Conservation (phyloP, 2,113 vertebrate species). For the Shinisaurus crocodilurus region DNA sequence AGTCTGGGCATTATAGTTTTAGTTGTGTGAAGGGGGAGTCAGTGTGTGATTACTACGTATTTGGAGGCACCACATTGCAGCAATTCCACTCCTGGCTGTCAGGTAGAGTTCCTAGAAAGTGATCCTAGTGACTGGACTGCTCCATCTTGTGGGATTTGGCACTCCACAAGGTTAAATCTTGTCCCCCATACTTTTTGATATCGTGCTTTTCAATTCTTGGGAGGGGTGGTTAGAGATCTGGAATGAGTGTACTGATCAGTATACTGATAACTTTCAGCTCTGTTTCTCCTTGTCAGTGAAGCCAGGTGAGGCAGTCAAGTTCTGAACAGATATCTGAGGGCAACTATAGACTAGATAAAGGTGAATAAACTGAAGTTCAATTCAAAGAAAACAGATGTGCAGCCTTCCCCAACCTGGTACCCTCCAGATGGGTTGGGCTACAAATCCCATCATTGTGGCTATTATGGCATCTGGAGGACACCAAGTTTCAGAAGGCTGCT, state of each 20-base stretch:
- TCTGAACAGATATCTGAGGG: neutral
- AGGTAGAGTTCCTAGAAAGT: neutral
- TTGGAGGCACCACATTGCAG: neutral
- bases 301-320: neutral
- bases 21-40: neutral
- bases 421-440: no score
- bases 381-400: no score
- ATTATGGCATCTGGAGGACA: no score
- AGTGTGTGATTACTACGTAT: neutral
- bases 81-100: neutral
- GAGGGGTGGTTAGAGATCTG: neutral
- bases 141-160: neutral
- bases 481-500: no score
- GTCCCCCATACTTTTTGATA: neutral
- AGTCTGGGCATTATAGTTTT: neutral
- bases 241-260: neutral
- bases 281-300: neutral
- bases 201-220: neutral
- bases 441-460: no score
- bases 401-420: no score
- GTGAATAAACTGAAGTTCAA: no score
- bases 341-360: neutral
- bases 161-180: neutral
- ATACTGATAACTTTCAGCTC: neutral
- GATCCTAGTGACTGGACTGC: neutral